phyloP scores from a whole-genome alignment of 2,113 vertebrate genomes.

The Chamaea fasciata region DNA sequence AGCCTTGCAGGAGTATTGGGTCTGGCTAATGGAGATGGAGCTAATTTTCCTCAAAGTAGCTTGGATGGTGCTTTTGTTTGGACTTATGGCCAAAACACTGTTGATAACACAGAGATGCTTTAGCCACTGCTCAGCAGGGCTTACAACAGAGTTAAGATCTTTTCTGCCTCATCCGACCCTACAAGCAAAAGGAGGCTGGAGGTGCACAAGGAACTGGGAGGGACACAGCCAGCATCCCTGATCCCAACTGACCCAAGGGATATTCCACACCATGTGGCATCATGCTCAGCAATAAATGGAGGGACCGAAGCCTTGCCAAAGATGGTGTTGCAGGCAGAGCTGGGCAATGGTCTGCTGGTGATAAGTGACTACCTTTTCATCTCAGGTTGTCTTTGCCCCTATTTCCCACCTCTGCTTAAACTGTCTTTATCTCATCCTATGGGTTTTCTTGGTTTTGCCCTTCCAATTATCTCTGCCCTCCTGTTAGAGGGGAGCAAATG shows the following conservation, averaged over 20 bases:
- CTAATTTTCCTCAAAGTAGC: background rate
- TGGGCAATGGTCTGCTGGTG: background rate
- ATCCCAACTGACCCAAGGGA: background rate
- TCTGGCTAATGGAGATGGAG: background rate
- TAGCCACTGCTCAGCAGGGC: background rate
- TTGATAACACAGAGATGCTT: background rate
- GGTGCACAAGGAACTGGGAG: background rate
- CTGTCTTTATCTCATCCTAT: background rate
- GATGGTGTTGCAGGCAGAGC: background rate
- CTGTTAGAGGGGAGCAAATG: fast-evolving
- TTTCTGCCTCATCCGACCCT: background rate
- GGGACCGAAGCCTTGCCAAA: fast-evolving
- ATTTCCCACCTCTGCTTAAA: background rate
- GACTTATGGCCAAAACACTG: background rate
- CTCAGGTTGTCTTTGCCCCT: background rate
- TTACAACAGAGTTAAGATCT: background rate
- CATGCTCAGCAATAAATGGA: background rate
- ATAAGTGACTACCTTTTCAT: background rate
- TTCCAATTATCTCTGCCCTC: background rate
- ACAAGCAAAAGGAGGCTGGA: background rate
- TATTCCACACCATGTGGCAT: background rate
- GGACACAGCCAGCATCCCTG: background rate
- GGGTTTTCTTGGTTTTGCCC: background rate
- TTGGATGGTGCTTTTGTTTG: background rate
- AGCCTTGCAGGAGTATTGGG: background rate